phyloP scores from a whole-genome alignment of 2,113 vertebrate genomes.

The Lonchura striata region DNA sequence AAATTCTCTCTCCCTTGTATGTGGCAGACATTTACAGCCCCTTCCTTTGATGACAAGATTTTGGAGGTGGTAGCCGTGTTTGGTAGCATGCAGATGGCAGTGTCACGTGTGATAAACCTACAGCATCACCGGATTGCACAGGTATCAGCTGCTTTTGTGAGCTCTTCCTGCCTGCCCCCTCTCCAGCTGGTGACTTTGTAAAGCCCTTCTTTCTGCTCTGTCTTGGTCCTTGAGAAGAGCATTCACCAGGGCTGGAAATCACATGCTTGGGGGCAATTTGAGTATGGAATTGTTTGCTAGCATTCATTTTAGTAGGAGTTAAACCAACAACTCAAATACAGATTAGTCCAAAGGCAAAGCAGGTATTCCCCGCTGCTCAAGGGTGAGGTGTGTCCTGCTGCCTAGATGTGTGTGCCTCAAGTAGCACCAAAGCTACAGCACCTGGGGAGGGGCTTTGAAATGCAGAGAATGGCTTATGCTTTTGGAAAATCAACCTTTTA shows the following conservation, averaged over 20 bases:
- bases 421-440: background rate
- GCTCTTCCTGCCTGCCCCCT: background rate
- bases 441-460: background rate
- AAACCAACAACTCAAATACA: background rate
- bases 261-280: background rate
- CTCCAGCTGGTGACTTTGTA: background rate
- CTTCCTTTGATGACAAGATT: slow-evolving; percentile 96
- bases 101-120: slow-evolving; percentile 93
- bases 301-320: background rate
- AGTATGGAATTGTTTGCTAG: background rate
- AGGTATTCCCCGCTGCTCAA: background rate
- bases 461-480: background rate
- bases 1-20: background rate
- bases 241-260: background rate
- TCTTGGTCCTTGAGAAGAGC: background rate
- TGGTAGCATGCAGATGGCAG: slow-evolving; percentile 98
- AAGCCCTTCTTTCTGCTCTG: background rate
- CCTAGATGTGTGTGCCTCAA: background rate
- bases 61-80: slow-evolving; percentile 97
- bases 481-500: background rate
- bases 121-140: slow-evolving; percentile 97
- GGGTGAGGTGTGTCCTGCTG: background rate
- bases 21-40: slow-evolving; percentile 89
- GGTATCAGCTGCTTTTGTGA: slow-evolving; percentile 68
- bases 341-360: background rate